phyloP scores from a whole-genome alignment of 2,113 vertebrate species.

The Equus przewalskii region DNA sequence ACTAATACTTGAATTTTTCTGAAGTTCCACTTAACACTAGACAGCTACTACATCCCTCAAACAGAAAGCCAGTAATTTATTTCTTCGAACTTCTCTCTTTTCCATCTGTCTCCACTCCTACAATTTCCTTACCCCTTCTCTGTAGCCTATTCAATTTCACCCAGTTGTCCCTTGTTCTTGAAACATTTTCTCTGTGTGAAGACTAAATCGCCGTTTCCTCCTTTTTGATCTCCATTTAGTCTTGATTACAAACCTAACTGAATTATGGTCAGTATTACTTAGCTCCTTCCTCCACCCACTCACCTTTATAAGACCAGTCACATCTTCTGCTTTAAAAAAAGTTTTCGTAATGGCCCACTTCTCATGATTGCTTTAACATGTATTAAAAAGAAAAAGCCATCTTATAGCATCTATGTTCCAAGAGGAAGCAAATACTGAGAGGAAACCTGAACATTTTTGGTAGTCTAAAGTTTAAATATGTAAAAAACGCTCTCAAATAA shows the following conservation, averaged over 20 bases:
- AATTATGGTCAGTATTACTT: conserved; percentile 54
- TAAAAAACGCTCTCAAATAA: background rate
- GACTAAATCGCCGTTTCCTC: conserved; percentile 69
- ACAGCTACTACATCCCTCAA: background rate
- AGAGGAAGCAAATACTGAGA: background rate
- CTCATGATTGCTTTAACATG: conserved; percentile 36
- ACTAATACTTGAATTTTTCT: conserved; percentile 21
- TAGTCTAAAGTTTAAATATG: background rate
- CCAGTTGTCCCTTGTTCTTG: conserved; percentile 42
- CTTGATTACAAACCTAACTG: conserved; percentile 77
- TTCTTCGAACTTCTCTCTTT: conserved; percentile 44
- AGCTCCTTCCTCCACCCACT: conserved; percentile 70
- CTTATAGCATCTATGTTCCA: background rate
- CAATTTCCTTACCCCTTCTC: conserved; percentile 11
- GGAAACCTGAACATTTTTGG: background rate
- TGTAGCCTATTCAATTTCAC: conserved; percentile 60
- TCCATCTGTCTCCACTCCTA: background rate
- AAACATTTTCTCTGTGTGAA: conserved; percentile 76
- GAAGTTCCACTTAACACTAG: conserved; percentile 44
- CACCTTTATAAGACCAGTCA: conserved; percentile 61
- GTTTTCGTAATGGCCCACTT: conserved; percentile 8
- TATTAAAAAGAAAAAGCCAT: background rate
- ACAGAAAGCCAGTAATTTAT: background rate
- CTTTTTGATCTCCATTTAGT: conserved; percentile 72
- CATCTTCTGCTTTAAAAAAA: conserved; percentile 49